phyloP scores from a whole-genome alignment of 2,797 vertebrate species.

The Melanotaenia boesemani region DNA sequence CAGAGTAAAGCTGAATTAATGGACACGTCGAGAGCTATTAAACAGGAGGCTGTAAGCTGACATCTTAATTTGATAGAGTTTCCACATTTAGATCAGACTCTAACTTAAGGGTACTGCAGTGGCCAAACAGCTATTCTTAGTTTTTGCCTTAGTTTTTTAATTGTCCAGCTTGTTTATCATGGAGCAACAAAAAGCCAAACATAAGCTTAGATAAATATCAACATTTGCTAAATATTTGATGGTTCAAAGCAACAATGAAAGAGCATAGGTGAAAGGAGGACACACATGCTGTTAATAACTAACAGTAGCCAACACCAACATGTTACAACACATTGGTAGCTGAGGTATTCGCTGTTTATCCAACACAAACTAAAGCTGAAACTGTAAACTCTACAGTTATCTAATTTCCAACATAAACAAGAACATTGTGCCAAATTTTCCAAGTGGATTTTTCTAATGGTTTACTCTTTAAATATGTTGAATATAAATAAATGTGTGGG shows the following conservation, averaged over 20 bases:
- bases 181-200: not conserved
- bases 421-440: not conserved
- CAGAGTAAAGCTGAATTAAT: not conserved
- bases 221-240: not conserved
- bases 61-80: not conserved
- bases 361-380: constrained; percentile 32
- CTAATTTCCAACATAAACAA: constrained; percentile 21
- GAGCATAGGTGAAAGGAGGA: constrained; percentile 45
- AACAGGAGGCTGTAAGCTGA: not conserved
- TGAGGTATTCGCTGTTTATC: constrained; percentile 68
- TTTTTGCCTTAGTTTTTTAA: not conserved
- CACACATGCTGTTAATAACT: constrained; percentile 40
- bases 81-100: not conserved
- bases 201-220: not conserved
- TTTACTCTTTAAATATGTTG: not conserved
- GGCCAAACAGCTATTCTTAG: not conserved
- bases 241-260: not conserved
- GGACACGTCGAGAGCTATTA: not conserved
- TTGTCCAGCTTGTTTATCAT: not conserved
- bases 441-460: not conserved
- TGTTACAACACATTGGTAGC: constrained; percentile 75
- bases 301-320: constrained; percentile 71
- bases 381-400: constrained; percentile 10
- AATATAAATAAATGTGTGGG: not conserved
- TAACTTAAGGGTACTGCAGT: not conserved